These are phyloP conservation scores for Sepiola atlantica DNA, from an alignment of 2,888 invertebrate genomes.

Conservation along the genomic window DNA sequence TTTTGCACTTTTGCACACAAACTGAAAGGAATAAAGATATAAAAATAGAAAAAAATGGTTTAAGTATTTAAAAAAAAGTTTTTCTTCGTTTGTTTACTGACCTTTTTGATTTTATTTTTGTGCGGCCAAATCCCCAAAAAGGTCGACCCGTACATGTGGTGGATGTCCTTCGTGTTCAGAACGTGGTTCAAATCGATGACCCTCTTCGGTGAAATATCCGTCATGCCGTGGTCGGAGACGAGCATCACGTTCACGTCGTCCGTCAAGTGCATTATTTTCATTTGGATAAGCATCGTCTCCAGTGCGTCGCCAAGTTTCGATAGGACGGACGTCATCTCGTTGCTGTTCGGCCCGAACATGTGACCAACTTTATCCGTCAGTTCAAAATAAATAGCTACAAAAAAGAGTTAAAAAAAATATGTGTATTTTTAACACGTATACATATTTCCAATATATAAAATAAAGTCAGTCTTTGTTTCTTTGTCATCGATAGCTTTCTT, in stretches of 20 bases:
- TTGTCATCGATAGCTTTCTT: no score
- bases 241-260: constrained; percentile 58
- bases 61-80: not conserved
- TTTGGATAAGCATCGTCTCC: constrained; percentile 17
- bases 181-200: constrained; percentile 55
- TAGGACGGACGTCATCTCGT: constrained; percentile 34
- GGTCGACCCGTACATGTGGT: not conserved
- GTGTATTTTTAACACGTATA: not conserved
- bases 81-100: not conserved
- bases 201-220: constrained; percentile 53
- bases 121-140: not conserved
- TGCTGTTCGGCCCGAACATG: constrained; percentile 45
- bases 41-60: not conserved
- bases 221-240: constrained; percentile 65
- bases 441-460: not conserved
- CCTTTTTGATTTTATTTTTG: not conserved
- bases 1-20: no score
- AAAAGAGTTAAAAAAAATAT: not conserved
- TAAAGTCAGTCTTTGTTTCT: no score
- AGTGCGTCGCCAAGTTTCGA: constrained; percentile 38
- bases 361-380: constrained; percentile 47
- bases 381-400: constrained; percentile 48
- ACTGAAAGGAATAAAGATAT: not conserved
- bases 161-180: constrained; percentile 50
- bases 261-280: constrained; percentile 44